Percentiles rank a stretch among this genome's conserved stretches.
Evolutionary conservation across 2,888 invertebrate genomes (phyloP).

Genomic region (Dryocosmus kuriphilus): DNA sequence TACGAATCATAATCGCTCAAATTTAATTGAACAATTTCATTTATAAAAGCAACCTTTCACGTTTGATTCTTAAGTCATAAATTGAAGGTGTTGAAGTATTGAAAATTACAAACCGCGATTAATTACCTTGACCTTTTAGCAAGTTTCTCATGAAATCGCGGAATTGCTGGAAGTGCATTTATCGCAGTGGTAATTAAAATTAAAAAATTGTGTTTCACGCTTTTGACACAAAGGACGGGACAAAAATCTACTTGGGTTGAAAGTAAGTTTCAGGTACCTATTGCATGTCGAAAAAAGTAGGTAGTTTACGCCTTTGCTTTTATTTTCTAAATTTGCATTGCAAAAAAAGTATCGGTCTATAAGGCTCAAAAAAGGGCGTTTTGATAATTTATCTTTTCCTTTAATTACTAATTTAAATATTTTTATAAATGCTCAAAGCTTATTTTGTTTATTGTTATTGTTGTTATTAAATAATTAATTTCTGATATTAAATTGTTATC

Average conservation of each 20-base stretch:
- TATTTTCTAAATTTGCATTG: background rate
- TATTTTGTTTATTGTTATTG: background rate
- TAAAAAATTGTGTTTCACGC: conserved; percentile 52
- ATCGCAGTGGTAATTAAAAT: conserved; percentile 29
- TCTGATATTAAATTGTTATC: too few species aligned
- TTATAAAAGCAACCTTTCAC: background rate
- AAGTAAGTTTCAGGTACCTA: conserved; percentile 52
- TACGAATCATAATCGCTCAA: background rate
- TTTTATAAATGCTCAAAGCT: background rate
- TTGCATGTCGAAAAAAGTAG: conserved; percentile 28
- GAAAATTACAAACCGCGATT: conserved; percentile 4
- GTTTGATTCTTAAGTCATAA: conserved; percentile 1
- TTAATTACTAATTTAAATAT: conserved; percentile 3
- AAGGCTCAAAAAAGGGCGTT: background rate
- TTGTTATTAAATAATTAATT: too few species aligned
- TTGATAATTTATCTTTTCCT: background rate
- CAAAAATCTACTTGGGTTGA: conserved; percentile 34
- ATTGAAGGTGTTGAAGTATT: conserved; percentile 14
- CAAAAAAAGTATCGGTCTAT: background rate
- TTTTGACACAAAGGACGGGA: conserved; percentile 54
- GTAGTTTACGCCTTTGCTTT: conserved; percentile 18
- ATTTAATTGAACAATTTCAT: background rate
- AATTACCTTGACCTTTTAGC: conserved; percentile 36
- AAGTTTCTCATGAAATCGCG: conserved; percentile 30
- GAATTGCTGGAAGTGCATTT: conserved; percentile 36